phyloP scores from a whole-genome alignment of 2,113 vertebrate species.

The Neogale vison region DNA sequence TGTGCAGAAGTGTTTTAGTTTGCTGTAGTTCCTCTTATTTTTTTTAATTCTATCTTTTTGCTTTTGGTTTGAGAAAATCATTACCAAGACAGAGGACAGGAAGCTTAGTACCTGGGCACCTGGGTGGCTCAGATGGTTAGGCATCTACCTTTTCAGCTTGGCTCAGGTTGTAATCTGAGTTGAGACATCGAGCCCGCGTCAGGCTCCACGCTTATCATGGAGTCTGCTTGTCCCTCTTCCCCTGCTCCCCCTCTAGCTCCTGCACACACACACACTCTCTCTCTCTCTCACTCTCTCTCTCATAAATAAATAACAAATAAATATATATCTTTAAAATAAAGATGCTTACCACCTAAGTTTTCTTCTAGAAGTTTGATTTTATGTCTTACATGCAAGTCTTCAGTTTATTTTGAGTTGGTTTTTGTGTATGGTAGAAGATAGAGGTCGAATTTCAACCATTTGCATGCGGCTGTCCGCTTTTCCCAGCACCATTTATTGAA shows the following conservation, averaged over 20 bases:
- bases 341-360: background rate
- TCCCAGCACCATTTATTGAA: background rate
- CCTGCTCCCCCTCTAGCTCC: background rate
- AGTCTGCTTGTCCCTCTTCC: background rate
- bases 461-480: background rate
- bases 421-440: background rate
- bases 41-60: background rate
- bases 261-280: rapidly evolving
- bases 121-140: background rate
- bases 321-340: background rate
- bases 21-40: background rate
- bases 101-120: background rate
- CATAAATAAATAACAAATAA: too few relatives aligned
- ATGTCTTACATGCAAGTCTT: background rate
- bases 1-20: background rate
- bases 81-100: background rate
- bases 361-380: background rate
- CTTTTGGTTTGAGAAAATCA: background rate
- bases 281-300: too few relatives aligned
- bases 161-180: background rate
- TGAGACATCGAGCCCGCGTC: rapidly evolving
- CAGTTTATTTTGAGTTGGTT: background rate
- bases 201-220: background rate
- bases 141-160: background rate
- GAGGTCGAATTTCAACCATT: background rate